Evolutionary conservation across 2,797 vertebrate species (phyloP), one percentile per base, ranked within the genome.

Genomic region (Phrynocephalus guinanensis): DNA sequence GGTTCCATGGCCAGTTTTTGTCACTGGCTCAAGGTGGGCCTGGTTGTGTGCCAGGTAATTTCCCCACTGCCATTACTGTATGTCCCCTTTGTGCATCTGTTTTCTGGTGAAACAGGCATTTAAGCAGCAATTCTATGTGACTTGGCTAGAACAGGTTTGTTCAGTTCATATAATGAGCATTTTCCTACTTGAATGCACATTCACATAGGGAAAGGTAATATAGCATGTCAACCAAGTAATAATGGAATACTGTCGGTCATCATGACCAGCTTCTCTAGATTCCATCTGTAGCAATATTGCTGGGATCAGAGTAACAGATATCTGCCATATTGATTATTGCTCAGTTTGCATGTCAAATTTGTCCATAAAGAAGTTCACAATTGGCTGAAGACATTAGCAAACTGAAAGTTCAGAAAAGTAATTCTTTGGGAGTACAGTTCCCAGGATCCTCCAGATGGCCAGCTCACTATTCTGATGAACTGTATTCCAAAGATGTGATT

Each of bases 11-110:
- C 75, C 68, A 52, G 28, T 22, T 63, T 56, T 50, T 28, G 44
- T 72, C 28, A 1, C 28, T 38, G 38, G 24, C 30, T 76, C 30
- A 76, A 79, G 24, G 44, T 82, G 15, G 28, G 13, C 10, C 33
- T 83, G 84, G 70, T 26, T 44, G 2, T 72, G 72, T 89, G 66
- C 82, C 68, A 86, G 56, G 24, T 76, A 10, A 16, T 72, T 38
- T 52, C 56, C 75, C 30, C 10, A 44, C 9, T n/a, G 33, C 22
- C 22, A 26, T 66, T 63, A 38, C 38, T 38, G 38, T 38, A 16
- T 63, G 3, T 71, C n/a, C 15, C 10, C 52, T n/a, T 71, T 6
- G 26, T 56, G 44, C 9, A 50, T 18, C 63, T 60, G 16, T 70
- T 71, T 70, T 78, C 50, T 9, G n/a, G 44, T 26, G 6, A 67